Evolutionary conservation across 2,113 vertebrate species (phyloP), one percentile per base, ranked within the genome.

Genomic region (Oreochromis aureus): DNA sequence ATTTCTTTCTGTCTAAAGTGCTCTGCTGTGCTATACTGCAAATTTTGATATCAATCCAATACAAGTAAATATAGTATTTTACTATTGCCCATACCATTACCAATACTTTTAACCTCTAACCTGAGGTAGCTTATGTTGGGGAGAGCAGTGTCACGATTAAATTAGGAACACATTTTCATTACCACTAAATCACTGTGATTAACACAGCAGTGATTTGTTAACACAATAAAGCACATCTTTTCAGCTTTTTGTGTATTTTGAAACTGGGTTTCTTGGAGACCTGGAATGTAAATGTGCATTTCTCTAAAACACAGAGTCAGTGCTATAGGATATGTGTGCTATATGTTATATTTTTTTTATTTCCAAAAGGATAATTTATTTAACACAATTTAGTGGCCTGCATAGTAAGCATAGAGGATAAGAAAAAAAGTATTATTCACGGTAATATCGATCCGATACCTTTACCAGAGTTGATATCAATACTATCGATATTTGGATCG

Each of bases 401-500:
- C 32, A 36, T 66, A 36, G 4, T n/a, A n/a, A 36, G 32, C 61
- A 36, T 66, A 66, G 61, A n/a, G 32, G 2, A 66, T 36, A 36
- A 0, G 3, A 0, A 7, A 19, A 61, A 63, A 61, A 63, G 10
- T 7, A 36, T 66, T 12, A 36, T 36, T 66, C 32, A 66, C 4
- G 1, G 61, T 66, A 66, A 36, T 66, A 66, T 36, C 0, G 10
- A 66, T 66, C 61, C 1, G 2, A 63, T 34, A 63, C 6, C 0
- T 63, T 11, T 34, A 34, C 30, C 59, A 63, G 30, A 30, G 5
- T 19, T 63, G 9, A 63, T 34, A 63, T 63, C 59, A 19, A 34
- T 34, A 6, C 59, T 63, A 63, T 63, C 2, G 0, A 34, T 63
- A 63, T 63, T 63, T 63, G 9, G 30, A 34, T 63, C 2, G 9